Percentiles rank a stretch among this genome's conserved stretches.
Evolutionary conservation across 2,888 invertebrate species (phyloP).

Genomic region (Pachymerium ferrugineum): DNA sequence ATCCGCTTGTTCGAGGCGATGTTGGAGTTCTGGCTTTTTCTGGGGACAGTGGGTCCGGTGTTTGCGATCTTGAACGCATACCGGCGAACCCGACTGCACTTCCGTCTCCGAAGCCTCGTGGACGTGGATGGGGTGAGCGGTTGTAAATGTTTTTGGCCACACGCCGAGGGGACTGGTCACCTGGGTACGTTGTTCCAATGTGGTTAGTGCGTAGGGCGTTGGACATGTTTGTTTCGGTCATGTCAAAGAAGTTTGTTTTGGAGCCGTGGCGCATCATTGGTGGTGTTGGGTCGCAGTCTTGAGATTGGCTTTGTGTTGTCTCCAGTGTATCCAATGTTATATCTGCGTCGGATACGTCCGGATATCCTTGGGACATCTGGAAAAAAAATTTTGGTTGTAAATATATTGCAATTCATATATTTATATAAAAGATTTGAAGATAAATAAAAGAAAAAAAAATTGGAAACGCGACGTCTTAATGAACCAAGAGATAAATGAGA

Average conservation of each 20-base stretch:
- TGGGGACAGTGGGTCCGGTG: constrained; percentile 56
- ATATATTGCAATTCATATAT: too few species aligned
- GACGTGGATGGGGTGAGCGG: constrained; percentile 75
- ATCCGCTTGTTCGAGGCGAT: constrained; percentile 51
- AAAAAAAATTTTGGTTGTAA: constrained; percentile 23
- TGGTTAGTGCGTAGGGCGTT: constrained; percentile 37
- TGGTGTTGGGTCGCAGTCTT: constrained; percentile 89
- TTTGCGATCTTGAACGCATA: constrained; percentile 53
- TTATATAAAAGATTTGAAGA: too few species aligned
- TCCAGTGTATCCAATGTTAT: constrained; percentile 61
- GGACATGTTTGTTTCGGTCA: constrained; percentile 50
- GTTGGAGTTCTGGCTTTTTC: constrained; percentile 38
- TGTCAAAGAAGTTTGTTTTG: constrained; percentile 79
- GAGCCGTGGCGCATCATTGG: constrained; percentile 65
- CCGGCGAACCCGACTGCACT: constrained; percentile 1
- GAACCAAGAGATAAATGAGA: too few species aligned
- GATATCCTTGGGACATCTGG: constrained; percentile 36
- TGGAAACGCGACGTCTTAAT: too few species aligned
- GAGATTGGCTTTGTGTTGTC: constrained; percentile 57
- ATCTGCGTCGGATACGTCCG: constrained; percentile 61
- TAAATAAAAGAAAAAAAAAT: too few species aligned
- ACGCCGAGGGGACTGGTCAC: constrained; percentile 48
- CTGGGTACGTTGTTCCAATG: constrained; percentile 9
- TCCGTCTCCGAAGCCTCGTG: constrained; percentile 48
- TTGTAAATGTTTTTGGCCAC: constrained; percentile 45